phyloP scores from a whole-genome alignment of 2,113 vertebrate species.

The Sardina pilchardus region DNA sequence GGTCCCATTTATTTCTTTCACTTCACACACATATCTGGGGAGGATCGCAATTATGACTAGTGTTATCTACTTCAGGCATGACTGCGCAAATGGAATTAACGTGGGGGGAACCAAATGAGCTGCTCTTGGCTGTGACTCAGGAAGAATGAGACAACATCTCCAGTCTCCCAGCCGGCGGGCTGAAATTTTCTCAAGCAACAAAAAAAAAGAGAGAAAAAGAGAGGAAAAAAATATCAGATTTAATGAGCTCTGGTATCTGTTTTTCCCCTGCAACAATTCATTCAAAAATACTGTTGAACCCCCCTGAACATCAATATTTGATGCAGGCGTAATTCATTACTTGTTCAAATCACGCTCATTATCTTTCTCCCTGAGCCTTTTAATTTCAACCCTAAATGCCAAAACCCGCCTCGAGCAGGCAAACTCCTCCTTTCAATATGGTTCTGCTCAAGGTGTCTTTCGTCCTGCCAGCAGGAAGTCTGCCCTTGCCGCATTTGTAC shows the following conservation, averaged over 20 bases:
- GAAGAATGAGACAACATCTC: conserved; percentile 28
- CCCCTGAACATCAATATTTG: neutral
- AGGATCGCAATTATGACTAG: conserved; percentile 33
- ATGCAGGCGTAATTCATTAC: neutral
- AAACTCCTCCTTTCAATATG: neutral
- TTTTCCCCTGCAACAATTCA: neutral
- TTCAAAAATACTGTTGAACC: neutral
- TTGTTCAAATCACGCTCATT: neutral
- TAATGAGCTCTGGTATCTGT: neutral
- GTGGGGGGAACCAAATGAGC: neutral
- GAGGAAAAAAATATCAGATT: neutral
- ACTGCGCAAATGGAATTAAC: conserved; percentile 38
- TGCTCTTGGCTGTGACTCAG: conserved; percentile 21
- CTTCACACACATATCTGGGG: conserved; percentile 24
- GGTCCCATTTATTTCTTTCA: conserved; percentile 13
- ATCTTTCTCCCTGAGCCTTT: neutral
- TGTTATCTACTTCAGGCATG: conserved; percentile 34
- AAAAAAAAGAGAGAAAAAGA: neutral
- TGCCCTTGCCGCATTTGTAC: neutral
- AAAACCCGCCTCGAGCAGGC: neutral
- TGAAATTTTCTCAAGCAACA: conserved; percentile 18
- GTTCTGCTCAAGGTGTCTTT: neutral
- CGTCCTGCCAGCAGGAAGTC: neutral
- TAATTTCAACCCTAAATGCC: neutral
- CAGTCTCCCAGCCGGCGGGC: neutral